Conservation (phyloP, 2,888 invertebrate species). For the Pristionchus japonicus region DNA sequence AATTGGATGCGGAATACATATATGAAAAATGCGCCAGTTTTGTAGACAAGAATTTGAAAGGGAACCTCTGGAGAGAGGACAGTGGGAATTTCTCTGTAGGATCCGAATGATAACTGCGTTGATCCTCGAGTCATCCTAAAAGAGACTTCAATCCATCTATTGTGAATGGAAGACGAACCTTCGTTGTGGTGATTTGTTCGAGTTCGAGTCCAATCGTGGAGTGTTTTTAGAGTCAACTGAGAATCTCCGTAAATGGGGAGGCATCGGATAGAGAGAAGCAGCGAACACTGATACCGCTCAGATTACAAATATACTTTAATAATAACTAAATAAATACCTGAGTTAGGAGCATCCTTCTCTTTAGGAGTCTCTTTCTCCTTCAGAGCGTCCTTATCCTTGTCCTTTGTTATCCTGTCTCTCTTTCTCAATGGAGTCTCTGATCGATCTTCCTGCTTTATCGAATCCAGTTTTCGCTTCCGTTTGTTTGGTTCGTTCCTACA, state of each 20-base stretch:
- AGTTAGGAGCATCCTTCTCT: not conserved
- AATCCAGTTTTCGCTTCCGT: not conserved
- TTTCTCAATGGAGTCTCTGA: not conserved
- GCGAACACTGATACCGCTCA: not conserved
- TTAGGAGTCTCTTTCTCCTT: not conserved
- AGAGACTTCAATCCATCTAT: not conserved
- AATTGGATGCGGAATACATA: no score
- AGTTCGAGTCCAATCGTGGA: not conserved
- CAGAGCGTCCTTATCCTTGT: not conserved
- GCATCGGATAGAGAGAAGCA: not conserved
- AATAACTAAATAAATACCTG: not conserved
- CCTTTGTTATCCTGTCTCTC: not conserved
- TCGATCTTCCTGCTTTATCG: not conserved
- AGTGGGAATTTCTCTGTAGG: not conserved
- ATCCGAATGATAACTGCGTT: not conserved
- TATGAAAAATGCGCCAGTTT: not conserved
- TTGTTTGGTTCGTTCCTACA: not conserved
- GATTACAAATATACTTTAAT: no score
- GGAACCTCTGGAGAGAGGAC: conserved; percentile 16
- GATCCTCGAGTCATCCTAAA: not conserved
- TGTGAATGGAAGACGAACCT: not conserved
- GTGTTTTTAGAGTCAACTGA: not conserved
- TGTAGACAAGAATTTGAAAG: not conserved
- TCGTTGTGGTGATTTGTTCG: not conserved
- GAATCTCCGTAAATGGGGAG: not conserved